Conservation (phyloP, 2,888 invertebrate species). For the Eledone cirrhosa region DNA sequence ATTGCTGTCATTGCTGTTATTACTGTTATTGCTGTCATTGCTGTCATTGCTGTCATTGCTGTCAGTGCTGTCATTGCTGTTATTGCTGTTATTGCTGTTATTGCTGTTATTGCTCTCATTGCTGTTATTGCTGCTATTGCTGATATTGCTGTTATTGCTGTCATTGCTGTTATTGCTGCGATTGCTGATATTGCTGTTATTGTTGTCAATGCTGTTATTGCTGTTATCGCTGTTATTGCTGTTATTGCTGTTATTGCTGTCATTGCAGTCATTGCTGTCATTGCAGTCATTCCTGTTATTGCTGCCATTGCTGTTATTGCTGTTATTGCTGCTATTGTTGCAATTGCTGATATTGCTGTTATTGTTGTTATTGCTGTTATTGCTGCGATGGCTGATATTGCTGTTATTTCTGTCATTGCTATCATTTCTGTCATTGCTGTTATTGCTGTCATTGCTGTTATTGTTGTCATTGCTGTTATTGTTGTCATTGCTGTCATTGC, state of each 20-base stretch:
- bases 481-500: too few species aligned
- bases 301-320: too few species aligned
- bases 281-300: conserved; percentile 1
- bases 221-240: too few species aligned
- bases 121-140: conserved; percentile 29
- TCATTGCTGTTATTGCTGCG: too few species aligned
- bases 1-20: conserved; percentile 29
- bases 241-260: conserved; percentile 13
- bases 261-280: conserved; percentile 4
- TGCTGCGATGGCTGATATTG: too few species aligned
- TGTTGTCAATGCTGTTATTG: too few species aligned
- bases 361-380: background rate
- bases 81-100: too few species aligned
- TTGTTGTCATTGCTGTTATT: conserved; percentile 13
- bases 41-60: conserved; percentile 25
- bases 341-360: background rate
- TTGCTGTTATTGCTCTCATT: conserved; percentile 28
- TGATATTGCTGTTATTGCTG: conserved; percentile 9
- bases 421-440: conserved; percentile 4
- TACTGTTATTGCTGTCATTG: conserved; percentile 29
- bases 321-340: conserved; percentile 8
- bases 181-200: too few species aligned
- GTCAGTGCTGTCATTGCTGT: conserved; percentile 29
- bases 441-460: conserved; percentile 5
- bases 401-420: conserved; percentile 6